A percentile compares a stretch with the other conserved stretches of the same genome.
These are phyloP conservation scores for Scaeva pyrastri DNA, from an alignment of 2,888 invertebrate genomes.

Conservation along the genomic window DNA sequence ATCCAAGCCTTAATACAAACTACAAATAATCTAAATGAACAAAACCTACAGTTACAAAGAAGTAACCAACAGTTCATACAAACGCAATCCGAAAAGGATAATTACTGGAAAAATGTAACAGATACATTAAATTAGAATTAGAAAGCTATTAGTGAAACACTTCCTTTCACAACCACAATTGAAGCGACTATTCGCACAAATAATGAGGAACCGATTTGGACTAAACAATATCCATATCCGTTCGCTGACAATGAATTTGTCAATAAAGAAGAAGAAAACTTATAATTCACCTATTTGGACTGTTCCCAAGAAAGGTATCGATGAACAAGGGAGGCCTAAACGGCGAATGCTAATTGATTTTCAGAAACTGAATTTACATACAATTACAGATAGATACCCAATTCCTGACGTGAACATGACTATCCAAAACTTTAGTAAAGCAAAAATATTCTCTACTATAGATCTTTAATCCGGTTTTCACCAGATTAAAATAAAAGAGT, in stretches of 20 bases:
- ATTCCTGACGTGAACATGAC: constrained; percentile 2
- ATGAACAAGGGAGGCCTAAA: constrained; percentile 36
- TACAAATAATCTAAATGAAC: constrained; percentile 15
- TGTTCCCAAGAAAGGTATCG: constrained; percentile 24
- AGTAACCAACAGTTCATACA: constrained; percentile 15
- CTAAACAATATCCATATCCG: constrained; percentile 1
- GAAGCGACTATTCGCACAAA: not conserved
- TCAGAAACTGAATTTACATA: not conserved
- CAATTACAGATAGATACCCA: not conserved
- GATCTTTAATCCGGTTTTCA: not conserved
- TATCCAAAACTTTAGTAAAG: not conserved
- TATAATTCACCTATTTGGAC: constrained; percentile 41
- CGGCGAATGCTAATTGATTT: constrained; percentile 23
- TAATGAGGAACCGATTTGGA: not conserved
- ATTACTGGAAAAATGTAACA: constrained; percentile 12
- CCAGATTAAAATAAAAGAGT: not conserved
- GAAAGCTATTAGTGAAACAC: not conserved
- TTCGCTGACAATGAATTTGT: constrained; percentile 2
- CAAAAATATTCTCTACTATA: not conserved
- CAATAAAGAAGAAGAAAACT: not conserved
- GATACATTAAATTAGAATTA: constrained; percentile 13
- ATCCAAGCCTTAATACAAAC: constrained; percentile 13
- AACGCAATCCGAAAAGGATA: not conserved
- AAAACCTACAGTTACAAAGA: constrained; percentile 13
- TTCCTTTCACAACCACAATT: not conserved